phyloP scores from a whole-genome alignment of 2,888 invertebrate species.

The Eurytoma californica region DNA sequence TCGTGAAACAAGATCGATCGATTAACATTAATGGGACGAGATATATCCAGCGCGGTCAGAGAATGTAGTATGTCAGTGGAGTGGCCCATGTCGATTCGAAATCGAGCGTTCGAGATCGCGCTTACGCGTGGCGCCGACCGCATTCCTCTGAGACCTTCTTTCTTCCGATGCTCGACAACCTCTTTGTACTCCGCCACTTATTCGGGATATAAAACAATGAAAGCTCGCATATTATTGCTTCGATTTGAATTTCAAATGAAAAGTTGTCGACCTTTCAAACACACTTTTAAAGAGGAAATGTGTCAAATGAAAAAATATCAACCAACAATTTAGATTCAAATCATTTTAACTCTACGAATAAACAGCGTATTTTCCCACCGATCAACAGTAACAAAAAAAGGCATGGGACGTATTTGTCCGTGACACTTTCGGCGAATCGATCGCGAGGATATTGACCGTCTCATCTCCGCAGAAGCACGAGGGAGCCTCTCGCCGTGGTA shows the following conservation, averaged over 20 bases:
- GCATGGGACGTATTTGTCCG: no score
- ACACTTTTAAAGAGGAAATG: not conserved
- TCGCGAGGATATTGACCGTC: no score
- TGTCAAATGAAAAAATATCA: no score
- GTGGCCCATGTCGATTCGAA: conserved; percentile 57
- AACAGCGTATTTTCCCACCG: no score
- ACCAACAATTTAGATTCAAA: no score
- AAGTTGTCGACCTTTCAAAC: not conserved
- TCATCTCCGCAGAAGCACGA: no score
- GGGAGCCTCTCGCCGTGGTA: no score
- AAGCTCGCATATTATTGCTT: no score
- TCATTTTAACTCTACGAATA: no score
- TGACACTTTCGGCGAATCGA: no score
- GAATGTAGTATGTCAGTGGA: conserved; percentile 59
- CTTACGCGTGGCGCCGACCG: conserved; percentile 51
- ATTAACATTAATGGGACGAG: not conserved
- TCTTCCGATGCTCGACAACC: conserved; percentile 12
- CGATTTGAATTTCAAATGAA: not conserved
- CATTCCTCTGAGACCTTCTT: conserved; percentile 57
- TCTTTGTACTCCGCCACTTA: not conserved
- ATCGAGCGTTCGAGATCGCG: conserved; percentile 58
- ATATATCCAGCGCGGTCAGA: conserved; percentile 9
- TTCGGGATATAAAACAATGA: not conserved
- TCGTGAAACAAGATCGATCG: not conserved
- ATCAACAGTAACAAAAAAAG: no score